Base-by-base conservation (phyloP, 2,888 invertebrate genomes). In the Melanophora roralis region DNA sequence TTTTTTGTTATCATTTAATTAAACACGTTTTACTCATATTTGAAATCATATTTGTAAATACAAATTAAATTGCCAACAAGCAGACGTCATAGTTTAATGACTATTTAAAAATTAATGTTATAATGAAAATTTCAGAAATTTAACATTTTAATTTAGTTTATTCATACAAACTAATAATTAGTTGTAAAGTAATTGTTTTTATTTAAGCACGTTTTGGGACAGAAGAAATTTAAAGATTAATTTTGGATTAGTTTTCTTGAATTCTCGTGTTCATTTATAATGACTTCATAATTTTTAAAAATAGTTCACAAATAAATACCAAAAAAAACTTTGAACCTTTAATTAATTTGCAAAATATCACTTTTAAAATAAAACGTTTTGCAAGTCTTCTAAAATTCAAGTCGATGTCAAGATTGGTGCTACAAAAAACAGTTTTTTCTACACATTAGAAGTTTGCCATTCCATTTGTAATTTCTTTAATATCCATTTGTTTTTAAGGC, bases 231-330 rank as follows among this genome's bases (percentile, higher is more conserved):
- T 27, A 27, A 27, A 62, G 60, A 45, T 62, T 45, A 62, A 45
- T 62, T 62, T 45, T 45, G 45, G 45, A 62, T 62, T 47, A 45
- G n/a, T n/a, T n/a, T n/a, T n/a, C n/a, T n/a, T n/a, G n/a, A n/a
- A n/a, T n/a, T n/a, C n/a, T n/a, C n/a, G n/a, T n/a, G n/a, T n/a
- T n/a, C n/a, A n/a, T n/a, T n/a, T n/a, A n/a, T n/a, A n/a, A n/a
- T n/a, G n/a, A n/a, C n/a, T n/a, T n/a, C n/a, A n/a, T n/a, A n/a
- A n/a, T n/a, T n/a, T n/a, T n/a, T n/a, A n/a, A n/a, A n/a, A n/a
- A n/a, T n/a, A n/a, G n/a, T n/a, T n/a, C n/a, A n/a, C n/a, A n/a
- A n/a, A n/a, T n/a, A n/a, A n/a, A n/a, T n/a, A n/a, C n/a, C n/a
- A n/a, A n/a, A n/a, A n/a, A n/a, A n/a, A n/a, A n/a, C n/a, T n/a